A percentile compares a stretch with the other conserved stretches of the same genome.
phyloP scores from a whole-genome alignment of 2,888 invertebrate genomes.

The Serrognathus titanus region DNA sequence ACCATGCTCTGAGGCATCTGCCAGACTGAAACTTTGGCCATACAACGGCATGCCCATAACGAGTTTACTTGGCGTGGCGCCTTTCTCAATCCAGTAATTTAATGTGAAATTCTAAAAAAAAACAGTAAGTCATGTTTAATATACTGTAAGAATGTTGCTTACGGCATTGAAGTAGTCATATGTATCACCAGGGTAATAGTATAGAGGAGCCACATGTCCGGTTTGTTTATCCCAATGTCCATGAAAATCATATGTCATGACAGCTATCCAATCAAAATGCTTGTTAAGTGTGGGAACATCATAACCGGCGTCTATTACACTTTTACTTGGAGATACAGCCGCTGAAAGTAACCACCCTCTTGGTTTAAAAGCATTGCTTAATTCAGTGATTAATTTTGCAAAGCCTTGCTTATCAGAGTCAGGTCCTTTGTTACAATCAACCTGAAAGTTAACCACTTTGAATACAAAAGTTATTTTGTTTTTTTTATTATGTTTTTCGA shows the following conservation, averaged over 20 bases:
- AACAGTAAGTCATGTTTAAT: neutral
- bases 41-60: conserved; percentile 75
- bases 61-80: conserved; percentile 63
- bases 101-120: conserved; percentile 62
- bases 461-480: neutral
- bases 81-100: conserved; percentile 67
- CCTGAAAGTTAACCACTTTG: conserved; percentile 43
- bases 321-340: conserved; percentile 70
- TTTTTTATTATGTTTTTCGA: neutral
- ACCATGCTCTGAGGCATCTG: conserved; percentile 50
- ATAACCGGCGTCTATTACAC: conserved; percentile 69
- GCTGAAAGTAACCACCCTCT: conserved; percentile 64
- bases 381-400: conserved; percentile 61
- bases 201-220: conserved; percentile 71
- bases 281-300: conserved; percentile 63
- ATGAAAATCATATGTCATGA: conserved; percentile 81
- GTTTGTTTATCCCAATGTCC: conserved; percentile 72
- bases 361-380: conserved; percentile 61
- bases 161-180: conserved; percentile 68
- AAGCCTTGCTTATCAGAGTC: conserved; percentile 66
- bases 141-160: conserved; percentile 41
- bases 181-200: conserved; percentile 60
- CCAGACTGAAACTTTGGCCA: conserved; percentile 70
- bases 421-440: conserved; percentile 60
- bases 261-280: conserved; percentile 75